phyloP scores from a whole-genome alignment of 2,797 vertebrate species.

The Lithobates pipiens region DNA sequence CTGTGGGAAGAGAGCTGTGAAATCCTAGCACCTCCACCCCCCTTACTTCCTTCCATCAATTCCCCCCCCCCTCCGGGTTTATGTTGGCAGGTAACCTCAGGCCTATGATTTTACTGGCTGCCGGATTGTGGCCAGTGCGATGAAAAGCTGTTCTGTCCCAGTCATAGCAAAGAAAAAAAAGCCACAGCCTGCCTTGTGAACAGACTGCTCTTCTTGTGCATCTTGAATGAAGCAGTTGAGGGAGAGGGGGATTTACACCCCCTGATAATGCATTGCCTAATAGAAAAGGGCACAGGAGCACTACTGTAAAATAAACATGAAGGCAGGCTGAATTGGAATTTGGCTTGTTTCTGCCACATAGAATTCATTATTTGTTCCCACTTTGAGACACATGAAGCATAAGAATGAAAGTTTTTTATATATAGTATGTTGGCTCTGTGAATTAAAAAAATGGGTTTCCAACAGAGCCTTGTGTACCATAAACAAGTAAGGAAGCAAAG shows the following conservation, averaged over 20 bases:
- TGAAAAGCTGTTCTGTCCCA: conserved; percentile 63
- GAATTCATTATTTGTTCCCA: background rate
- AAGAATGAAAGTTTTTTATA: background rate
- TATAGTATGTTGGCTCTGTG: background rate
- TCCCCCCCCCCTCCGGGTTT: conserved; percentile 26
- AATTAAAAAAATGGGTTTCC: background rate
- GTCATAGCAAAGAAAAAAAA: conserved; percentile 46
- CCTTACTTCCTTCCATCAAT: conserved; percentile 30
- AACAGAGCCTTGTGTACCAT: background rate
- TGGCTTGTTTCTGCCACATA: conserved; percentile 13
- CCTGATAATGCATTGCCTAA: conserved; percentile 50
- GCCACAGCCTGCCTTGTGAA: conserved; percentile 47
- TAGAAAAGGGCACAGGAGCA: conserved; percentile 54
- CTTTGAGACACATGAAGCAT: conserved; percentile 8
- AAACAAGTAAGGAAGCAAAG: background rate
- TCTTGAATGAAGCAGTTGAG: conserved; percentile 59
- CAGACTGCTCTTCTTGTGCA: conserved; percentile 57
- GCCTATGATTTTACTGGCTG: conserved; percentile 62
- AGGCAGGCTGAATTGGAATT: background rate
- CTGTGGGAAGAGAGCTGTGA: conserved; percentile 61
- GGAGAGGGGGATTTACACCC: conserved; percentile 52
- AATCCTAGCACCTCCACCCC: conserved; percentile 40
- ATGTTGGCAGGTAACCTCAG: conserved; percentile 32
- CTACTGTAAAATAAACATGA: conserved; percentile 50
- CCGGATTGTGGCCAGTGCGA: conserved; percentile 56